Conservation (phyloP, 1,140 invertebrate genomes). For the Leucophenga varia region DNA sequence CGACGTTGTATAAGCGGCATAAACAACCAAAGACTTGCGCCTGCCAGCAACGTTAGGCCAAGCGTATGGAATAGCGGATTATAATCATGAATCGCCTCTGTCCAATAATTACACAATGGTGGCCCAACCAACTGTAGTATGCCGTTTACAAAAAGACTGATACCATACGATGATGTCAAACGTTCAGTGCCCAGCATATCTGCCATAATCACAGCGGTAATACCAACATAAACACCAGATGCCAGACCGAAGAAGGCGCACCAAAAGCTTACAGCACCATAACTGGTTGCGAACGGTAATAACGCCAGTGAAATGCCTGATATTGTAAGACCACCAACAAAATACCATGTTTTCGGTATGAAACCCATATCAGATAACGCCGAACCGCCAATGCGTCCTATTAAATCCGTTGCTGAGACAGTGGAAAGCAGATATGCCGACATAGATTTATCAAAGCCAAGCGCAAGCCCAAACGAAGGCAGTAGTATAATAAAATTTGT, state of each 20-base stretch:
- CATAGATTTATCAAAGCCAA: slow-evolving; percentile 69
- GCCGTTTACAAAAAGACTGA: slow-evolving; percentile 81
- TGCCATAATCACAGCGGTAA: slow-evolving; percentile 82
- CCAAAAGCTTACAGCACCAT: slow-evolving; percentile 64
- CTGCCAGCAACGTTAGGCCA: slow-evolving; percentile 72
- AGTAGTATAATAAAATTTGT: slow-evolving; percentile 82
- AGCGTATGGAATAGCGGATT: slow-evolving; percentile 70
- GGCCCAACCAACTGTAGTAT: slow-evolving; percentile 77
- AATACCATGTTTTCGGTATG: slow-evolving; percentile 79
- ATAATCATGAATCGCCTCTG: slow-evolving; percentile 65
- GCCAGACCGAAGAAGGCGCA: slow-evolving; percentile 77
- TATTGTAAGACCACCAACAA: slow-evolving; percentile 72
- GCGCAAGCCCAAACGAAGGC: slow-evolving; percentile 69
- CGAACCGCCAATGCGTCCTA: slow-evolving; percentile 78
- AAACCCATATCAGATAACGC: slow-evolving; percentile 72
- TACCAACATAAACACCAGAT: slow-evolving; percentile 82
- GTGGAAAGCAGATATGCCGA: slow-evolving; percentile 74
- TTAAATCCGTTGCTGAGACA: slow-evolving; percentile 75
- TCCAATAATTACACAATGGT: slow-evolving; percentile 73
- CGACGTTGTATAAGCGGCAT: slow-evolving; percentile 66
- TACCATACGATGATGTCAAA: slow-evolving; percentile 81
- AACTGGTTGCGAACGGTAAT: slow-evolving; percentile 65
- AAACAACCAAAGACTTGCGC: slow-evolving; percentile 71
- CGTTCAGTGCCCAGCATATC: slow-evolving; percentile 80
- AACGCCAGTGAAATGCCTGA: slow-evolving; percentile 73